phyloP scores from a whole-genome alignment of 1,140 invertebrate species.

The Pseudomyrmex flavicornis region DNA sequence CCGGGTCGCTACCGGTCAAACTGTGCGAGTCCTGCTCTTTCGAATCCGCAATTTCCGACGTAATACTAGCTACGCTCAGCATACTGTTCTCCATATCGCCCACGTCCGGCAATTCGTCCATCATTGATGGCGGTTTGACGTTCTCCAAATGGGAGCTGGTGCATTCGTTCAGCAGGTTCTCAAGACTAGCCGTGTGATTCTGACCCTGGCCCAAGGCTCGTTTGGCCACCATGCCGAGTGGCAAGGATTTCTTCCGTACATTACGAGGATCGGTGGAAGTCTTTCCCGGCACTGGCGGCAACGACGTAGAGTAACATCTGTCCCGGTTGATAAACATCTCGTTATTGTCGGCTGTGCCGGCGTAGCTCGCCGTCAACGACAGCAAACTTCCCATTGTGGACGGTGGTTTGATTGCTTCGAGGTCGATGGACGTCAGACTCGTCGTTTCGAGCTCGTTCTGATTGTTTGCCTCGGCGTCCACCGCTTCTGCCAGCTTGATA shows the following conservation, averaged over 20 bases:
- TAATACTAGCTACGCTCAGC: constrained; percentile 93
- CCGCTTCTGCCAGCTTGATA: constrained; percentile 88
- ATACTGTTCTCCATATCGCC: constrained; percentile 91
- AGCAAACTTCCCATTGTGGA: constrained; percentile 90
- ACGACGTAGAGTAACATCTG: constrained; percentile 79
- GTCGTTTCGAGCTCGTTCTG: constrained; percentile 78
- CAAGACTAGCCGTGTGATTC: constrained; percentile 87
- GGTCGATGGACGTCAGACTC: constrained; percentile 86
- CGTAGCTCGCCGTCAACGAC: constrained; percentile 87
- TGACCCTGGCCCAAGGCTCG: constrained; percentile 87
- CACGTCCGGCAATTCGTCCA: constrained; percentile 90
- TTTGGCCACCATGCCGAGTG: constrained; percentile 89
- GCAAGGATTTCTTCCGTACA: constrained; percentile 89
- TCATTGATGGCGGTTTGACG: constrained; percentile 92
- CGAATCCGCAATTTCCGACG: constrained; percentile 90
- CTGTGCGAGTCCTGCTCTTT: constrained; percentile 79
- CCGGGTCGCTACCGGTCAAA: constrained; percentile 76
- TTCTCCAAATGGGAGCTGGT: constrained; percentile 90
- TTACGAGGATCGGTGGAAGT: constrained; percentile 74
- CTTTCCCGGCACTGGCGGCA: constrained; percentile 68
- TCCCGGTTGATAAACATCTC: constrained; percentile 67
- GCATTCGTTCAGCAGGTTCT: constrained; percentile 87
- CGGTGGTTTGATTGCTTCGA: constrained; percentile 92
- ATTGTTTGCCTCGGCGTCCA: constrained; percentile 88
- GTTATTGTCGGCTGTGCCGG: constrained; percentile 76